These are phyloP conservation scores for Agapostemon virescens DNA, from an alignment of 2,888 invertebrate species.

Conservation along the genomic window DNA sequence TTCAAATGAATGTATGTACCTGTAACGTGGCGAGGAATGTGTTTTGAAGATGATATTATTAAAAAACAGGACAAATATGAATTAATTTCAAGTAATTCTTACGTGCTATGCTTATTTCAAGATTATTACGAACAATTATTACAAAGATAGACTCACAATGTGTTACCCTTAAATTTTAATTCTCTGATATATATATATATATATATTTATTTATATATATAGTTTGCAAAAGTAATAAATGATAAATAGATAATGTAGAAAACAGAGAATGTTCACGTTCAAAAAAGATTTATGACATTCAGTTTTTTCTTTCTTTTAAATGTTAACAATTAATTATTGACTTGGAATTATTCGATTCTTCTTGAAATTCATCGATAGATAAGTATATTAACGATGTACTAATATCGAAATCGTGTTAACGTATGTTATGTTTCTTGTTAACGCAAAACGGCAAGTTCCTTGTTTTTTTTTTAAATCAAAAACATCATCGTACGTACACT, in stretches of 20 bases:
- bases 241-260: slow-evolving; percentile 26
- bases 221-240: slow-evolving; percentile 30
- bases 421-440: background rate
- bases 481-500: slow-evolving; percentile 22
- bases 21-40: slow-evolving; percentile 29
- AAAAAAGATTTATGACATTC: slow-evolving; percentile 32
- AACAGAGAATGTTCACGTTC: slow-evolving; percentile 15
- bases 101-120: slow-evolving; percentile 27
- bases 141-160: background rate
- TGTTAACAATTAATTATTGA: slow-evolving; percentile 38
- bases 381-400: background rate
- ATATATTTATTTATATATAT: background rate
- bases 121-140: slow-evolving; percentile 23
- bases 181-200: background rate
- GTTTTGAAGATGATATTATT: slow-evolving; percentile 25
- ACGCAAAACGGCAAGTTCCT: slow-evolving; percentile 24
- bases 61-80: slow-evolving; percentile 36
- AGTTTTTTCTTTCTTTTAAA: background rate
- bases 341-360: slow-evolving; percentile 36
- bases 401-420: slow-evolving; percentile 11
- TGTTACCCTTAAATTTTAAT: slow-evolving; percentile 20
- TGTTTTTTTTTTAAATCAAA: slow-evolving; percentile 1
- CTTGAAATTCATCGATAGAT: slow-evolving; percentile 24
- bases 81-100: slow-evolving; percentile 16
- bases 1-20: slow-evolving; percentile 12